Evolutionary conservation across 2,797 vertebrate species (phyloP).

Genomic region (Protosalanx chinensis): DNA sequence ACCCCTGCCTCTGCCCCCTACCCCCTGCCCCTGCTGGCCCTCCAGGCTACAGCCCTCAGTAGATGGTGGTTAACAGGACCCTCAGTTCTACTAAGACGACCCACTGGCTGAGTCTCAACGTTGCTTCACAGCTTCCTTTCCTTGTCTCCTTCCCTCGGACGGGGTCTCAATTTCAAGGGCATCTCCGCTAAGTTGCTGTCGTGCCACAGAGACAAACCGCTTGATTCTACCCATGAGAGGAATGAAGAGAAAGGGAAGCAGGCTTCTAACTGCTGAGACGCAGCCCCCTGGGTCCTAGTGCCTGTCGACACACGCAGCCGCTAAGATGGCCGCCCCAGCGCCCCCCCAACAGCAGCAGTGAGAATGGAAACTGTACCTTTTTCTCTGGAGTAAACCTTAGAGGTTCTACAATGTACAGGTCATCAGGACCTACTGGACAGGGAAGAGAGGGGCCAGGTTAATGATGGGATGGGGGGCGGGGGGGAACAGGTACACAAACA

Average conservation of each 20-base stretch:
- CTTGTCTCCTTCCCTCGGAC: background rate
- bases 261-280: slow-evolving; percentile 27
- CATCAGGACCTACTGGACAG: slow-evolving; percentile 90
- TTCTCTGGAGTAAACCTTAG: slow-evolving; percentile 98
- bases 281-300: slow-evolving; percentile 30
- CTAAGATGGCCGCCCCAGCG: slow-evolving; percentile 37
- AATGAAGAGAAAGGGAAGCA: slow-evolving; percentile 19
- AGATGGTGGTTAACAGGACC: slow-evolving; percentile 43
- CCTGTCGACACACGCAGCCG: slow-evolving; percentile 30
- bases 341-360: slow-evolving; percentile 51
- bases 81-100: slow-evolving; percentile 1
- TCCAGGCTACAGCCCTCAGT: slow-evolving; percentile 20
- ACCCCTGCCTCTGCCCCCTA: background rate
- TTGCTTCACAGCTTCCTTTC: slow-evolving; percentile 17
- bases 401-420: slow-evolving; percentile 99
- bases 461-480: slow-evolving; percentile 65
- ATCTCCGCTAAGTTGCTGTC: too few relatives aligned
- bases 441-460: slow-evolving; percentile 75
- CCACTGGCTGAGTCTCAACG: slow-evolving; percentile 29
- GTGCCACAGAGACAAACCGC: background rate
- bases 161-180: background rate
- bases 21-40: background rate
- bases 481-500: slow-evolving; percentile 70
- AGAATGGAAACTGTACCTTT: slow-evolving; percentile 84
- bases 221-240: slow-evolving; percentile 6